Evolutionary conservation across 2,797 vertebrate genomes (phyloP).

Genomic region (Anguilla pacifica): DNA sequence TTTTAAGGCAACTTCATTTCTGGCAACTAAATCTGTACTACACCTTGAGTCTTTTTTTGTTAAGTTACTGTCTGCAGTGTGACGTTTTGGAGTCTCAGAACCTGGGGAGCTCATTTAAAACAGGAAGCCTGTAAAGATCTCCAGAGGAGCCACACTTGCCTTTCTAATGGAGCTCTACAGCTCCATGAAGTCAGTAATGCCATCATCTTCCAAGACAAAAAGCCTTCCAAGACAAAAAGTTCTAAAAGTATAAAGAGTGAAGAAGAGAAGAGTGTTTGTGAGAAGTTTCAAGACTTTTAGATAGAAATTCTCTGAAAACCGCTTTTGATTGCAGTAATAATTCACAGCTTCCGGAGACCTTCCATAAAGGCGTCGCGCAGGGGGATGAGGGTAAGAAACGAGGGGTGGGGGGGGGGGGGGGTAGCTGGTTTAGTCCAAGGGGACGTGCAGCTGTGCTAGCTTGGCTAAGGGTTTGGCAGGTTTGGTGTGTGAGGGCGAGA

Average conservation of each 20-base stretch:
- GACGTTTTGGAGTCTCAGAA: too few species aligned
- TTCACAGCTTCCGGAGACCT: constrained; percentile 50
- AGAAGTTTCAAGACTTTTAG: constrained; percentile 41
- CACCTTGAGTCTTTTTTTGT: too few species aligned
- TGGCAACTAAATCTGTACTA: neutral
- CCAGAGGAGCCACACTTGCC: too few species aligned
- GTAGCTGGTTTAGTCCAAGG: neutral
- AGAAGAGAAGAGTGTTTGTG: constrained; percentile 39
- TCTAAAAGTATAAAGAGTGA: constrained; percentile 32
- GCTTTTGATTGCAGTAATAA: constrained; percentile 52
- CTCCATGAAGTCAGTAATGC: neutral
- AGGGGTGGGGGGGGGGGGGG: neutral
- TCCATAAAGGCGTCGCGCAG: constrained; percentile 43
- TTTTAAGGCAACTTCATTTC: neutral
- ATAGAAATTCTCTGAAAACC: constrained; percentile 52
- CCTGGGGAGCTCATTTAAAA: too few species aligned
- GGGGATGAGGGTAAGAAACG: neutral
- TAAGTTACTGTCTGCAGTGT: too few species aligned
- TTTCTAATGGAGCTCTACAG: too few species aligned
- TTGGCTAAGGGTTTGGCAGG: neutral
- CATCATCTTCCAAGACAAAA: neutral
- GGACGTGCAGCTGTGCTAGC: neutral
- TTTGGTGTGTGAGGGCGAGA: neutral
- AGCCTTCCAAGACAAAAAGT: constrained; percentile 1
- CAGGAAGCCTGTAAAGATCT: too few species aligned